Evolutionary conservation across 37 sponge, comb jelly and placozoan genomes (phyloP).

Genomic region (Oopsacas minuta): DNA sequence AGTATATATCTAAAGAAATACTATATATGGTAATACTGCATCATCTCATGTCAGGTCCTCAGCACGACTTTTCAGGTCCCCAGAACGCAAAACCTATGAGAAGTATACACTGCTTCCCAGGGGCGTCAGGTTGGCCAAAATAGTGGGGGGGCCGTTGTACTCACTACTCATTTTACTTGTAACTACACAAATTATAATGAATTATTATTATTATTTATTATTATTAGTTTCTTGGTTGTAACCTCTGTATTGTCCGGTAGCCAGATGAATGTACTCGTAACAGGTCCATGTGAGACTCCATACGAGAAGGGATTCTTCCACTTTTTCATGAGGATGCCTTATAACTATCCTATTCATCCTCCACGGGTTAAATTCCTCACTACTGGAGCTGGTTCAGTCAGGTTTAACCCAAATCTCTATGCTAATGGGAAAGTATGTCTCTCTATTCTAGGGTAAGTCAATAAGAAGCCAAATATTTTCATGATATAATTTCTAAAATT

Average conservation of each 20-base stretch:
- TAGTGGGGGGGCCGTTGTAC: too few species aligned
- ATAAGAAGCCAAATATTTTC: neutral
- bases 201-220: too few species aligned
- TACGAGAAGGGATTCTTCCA: slow-evolving; percentile 88
- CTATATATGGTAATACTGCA: neutral
- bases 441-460: slow-evolving; percentile 63
- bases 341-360: slow-evolving; percentile 51
- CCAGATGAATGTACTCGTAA: slow-evolving; percentile 58
- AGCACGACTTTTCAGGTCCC: neutral
- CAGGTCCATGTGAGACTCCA: slow-evolving; percentile 78
- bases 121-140: too few species aligned
- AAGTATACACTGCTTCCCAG: neutral
- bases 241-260: neutral
- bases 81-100: neutral
- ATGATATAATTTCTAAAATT: neutral
- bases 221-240: neutral
- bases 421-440: slow-evolving; percentile 77
- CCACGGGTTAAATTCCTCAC: slow-evolving; percentile 68
- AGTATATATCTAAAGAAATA: slow-evolving; percentile 1
- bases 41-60: neutral
- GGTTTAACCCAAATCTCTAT: slow-evolving; percentile 85
- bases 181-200: too few species aligned
- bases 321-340: slow-evolving; percentile 61
- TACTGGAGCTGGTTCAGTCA: slow-evolving; percentile 64
- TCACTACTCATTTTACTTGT: too few species aligned